Evolutionary conservation across 2,113 vertebrate genomes (phyloP).

Genomic region (Rhineura floridana): DNA sequence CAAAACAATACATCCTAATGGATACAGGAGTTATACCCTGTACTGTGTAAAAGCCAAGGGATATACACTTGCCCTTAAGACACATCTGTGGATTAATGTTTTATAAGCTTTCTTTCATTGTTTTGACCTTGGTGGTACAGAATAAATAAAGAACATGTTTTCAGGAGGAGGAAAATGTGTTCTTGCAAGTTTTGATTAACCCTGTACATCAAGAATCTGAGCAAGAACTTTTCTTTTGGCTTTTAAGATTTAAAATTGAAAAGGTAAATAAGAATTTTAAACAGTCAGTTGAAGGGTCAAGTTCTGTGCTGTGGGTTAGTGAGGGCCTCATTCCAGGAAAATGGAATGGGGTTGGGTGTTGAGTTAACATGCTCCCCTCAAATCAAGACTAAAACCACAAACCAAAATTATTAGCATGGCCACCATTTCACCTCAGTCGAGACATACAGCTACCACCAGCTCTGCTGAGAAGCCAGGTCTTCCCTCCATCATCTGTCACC

Average conservation of each 20-base stretch:
- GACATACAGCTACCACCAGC: too few species aligned
- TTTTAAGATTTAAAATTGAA: neutral
- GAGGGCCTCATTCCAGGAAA: neutral
- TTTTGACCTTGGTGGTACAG: neutral
- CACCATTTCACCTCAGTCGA: neutral
- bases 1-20: neutral
- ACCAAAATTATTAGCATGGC: neutral
- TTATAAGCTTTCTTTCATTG: slow-evolving; percentile 6
- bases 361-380: neutral
- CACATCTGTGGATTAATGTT: neutral
- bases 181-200: neutral
- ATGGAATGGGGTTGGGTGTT: neutral
- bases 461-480: too few species aligned
- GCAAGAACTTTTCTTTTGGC: neutral
- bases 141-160: neutral
- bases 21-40: slow-evolving; percentile 9
- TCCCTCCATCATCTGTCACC: too few species aligned
- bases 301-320: neutral
- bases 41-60: neutral
- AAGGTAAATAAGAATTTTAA: neutral
- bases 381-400: neutral
- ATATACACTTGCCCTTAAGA: neutral
- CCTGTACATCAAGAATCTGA: neutral
- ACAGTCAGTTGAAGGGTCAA: neutral
- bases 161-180: neutral